A percentile compares a stretch with the other conserved stretches of the same genome.
Evolutionary conservation across 53 echinoderm and acorn worm species (phyloP).

Genomic region (Actinopyga echinites): DNA sequence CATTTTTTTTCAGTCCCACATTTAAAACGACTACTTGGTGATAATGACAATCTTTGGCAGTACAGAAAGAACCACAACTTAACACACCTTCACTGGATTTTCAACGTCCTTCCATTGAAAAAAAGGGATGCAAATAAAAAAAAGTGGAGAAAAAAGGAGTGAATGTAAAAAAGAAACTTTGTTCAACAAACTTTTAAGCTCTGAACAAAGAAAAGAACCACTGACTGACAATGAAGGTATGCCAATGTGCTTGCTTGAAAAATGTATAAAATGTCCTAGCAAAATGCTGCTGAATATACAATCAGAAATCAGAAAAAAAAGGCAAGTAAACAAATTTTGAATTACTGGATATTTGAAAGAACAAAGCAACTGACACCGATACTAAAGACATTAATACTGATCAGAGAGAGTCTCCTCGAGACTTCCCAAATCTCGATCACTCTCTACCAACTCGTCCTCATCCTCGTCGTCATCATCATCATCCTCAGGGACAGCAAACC

Average conservation of each 20-base stretch:
- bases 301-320: neutral
- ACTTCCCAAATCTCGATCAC: conserved; percentile 27
- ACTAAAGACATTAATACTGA: conserved; percentile 33
- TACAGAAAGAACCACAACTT: neutral
- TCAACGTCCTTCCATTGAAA: neutral
- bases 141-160: neutral
- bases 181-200: too few species aligned
- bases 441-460: conserved; percentile 15
- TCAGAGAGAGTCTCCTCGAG: conserved; percentile 32
- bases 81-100: conserved; percentile 16
- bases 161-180: neutral
- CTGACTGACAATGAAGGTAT: too few species aligned
- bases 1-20: too few species aligned
- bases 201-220: too few species aligned
- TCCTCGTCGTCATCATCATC: conserved; percentile 53
- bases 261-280: too few species aligned
- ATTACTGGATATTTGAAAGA: conserved; percentile 25
- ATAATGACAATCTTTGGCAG: too few species aligned
- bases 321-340: conserved; percentile 17
- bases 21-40: too few species aligned
- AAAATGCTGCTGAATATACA: too few species aligned
- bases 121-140: neutral
- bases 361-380: conserved; percentile 48
- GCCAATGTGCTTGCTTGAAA: too few species aligned
- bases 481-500: conserved; percentile 94